Evolutionary conservation across 2,797 vertebrate genomes (phyloP), one percentile per base, ranked within the genome.

Genomic region (Artibeus lituratus): DNA sequence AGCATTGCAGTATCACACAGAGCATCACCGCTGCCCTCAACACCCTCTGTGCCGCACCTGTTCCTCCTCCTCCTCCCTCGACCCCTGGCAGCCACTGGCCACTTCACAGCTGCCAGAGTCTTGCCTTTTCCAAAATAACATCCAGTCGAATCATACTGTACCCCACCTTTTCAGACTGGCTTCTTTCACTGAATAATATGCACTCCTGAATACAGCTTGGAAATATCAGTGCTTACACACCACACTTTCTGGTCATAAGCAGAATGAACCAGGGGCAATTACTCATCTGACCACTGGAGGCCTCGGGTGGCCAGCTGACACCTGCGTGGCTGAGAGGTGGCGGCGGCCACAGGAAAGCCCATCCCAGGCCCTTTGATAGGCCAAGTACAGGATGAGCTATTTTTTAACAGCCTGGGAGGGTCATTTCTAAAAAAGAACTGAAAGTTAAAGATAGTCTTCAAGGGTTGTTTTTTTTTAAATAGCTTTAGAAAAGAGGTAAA

Each of bases 401-500:
- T 80, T 39, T 81, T 22, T 55, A n/a, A 72, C 47, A 67, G 39
- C 62, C 29, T 14, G 39, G n/a, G 21, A 3, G 32, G 19, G n/a
- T 18, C 2, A 65, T 81, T 51, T 65, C 80, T 67, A 49, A 21
- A 59, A 53, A 92, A 47, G 57, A 81, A 37, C 16, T 19, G 3
- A 73, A 92, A 32, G 82, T 59, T 55, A 92, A 94, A 94, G 49
- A 65, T 16, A 65, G 37, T 19, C n/a, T 62, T 44, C 14, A 47
- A 47, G 47, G 29, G 11, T 26, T 55, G 10, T 26, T 53, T 35
- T 59, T 42, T 88, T 93, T 22, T 4, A 51, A 51, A 69, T 35
- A 81, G 49, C 37, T 80, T 82, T 62, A 37, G 29, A 51, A 24
- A 87, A 88, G 77, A 88, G 49, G 44, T 26, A 15, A 44, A 1